These are phyloP conservation scores for Ginglymostoma cirratum DNA, from an alignment of 2,113 vertebrate species.

Conservation along the genomic window DNA sequence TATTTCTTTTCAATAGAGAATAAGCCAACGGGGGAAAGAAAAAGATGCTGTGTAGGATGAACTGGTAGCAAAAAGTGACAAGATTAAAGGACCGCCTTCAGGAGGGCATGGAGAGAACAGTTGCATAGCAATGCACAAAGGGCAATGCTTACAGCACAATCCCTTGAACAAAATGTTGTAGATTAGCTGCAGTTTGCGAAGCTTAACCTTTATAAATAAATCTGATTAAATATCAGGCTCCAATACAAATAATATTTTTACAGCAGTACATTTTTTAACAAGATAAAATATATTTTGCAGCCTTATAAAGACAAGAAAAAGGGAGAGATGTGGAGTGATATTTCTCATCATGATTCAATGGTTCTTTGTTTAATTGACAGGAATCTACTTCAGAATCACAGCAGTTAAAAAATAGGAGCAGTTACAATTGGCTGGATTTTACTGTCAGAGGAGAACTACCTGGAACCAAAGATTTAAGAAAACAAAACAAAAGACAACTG, in stretches of 20 bases:
- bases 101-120: background rate
- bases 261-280: background rate
- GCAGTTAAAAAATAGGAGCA: background rate
- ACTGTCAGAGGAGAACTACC: background rate
- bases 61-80: background rate
- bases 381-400: background rate
- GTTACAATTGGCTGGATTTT: background rate
- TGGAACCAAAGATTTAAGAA: background rate
- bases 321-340: background rate
- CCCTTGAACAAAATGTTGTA: background rate
- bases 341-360: background rate
- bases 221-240: background rate
- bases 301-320: background rate
- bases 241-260: background rate
- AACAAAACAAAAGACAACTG: background rate
- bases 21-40: background rate
- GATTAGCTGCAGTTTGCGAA: background rate
- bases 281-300: background rate
- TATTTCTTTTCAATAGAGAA: conserved; percentile 24
- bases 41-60: conserved; percentile 13
- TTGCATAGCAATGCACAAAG: background rate
- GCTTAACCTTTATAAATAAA: background rate
- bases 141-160: background rate
- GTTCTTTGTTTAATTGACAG: background rate
- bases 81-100: conserved; percentile 33